A percentile compares a stretch with the other conserved stretches of the same genome.
These are phyloP conservation scores for Syndactyla subalaris DNA, from an alignment of 2,797 vertebrate genomes.

Conservation along the genomic window DNA sequence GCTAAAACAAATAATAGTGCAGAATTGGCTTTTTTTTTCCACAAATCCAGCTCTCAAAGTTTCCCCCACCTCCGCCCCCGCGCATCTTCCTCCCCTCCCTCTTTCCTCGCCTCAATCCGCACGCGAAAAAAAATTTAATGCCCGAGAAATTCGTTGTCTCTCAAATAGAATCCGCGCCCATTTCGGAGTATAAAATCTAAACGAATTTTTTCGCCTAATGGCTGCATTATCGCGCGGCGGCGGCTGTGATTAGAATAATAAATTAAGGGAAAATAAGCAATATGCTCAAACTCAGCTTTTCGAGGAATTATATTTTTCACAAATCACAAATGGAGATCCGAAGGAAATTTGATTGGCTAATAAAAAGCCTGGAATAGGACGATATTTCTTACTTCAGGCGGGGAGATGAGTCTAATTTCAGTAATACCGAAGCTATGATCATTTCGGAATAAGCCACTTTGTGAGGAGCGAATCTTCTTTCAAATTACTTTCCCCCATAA, in stretches of 20 bases:
- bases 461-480: constrained; percentile 67
- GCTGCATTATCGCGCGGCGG: constrained; percentile 62
- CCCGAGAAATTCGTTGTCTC: constrained; percentile 44
- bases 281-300: constrained; percentile 77
- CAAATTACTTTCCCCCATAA: constrained; percentile 79
- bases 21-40: background rate
- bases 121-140: background rate
- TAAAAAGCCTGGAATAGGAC: constrained; percentile 78
- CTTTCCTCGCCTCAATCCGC: background rate
- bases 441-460: constrained; percentile 73
- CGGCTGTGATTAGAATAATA: constrained; percentile 79
- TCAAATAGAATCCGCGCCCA: constrained; percentile 13
- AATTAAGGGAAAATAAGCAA: constrained; percentile 78
- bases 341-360: constrained; percentile 83
- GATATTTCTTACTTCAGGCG: constrained; percentile 77
- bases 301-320: constrained; percentile 78
- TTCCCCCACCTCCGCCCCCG: background rate
- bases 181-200: constrained; percentile 41
- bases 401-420: constrained; percentile 74
- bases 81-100: background rate
- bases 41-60: background rate
- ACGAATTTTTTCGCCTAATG: constrained; percentile 74
- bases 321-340: constrained; percentile 76
- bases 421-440: constrained; percentile 71
- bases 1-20: background rate